phyloP scores from a whole-genome alignment of 2,797 vertebrate genomes.

The Eremophila alpestris region DNA sequence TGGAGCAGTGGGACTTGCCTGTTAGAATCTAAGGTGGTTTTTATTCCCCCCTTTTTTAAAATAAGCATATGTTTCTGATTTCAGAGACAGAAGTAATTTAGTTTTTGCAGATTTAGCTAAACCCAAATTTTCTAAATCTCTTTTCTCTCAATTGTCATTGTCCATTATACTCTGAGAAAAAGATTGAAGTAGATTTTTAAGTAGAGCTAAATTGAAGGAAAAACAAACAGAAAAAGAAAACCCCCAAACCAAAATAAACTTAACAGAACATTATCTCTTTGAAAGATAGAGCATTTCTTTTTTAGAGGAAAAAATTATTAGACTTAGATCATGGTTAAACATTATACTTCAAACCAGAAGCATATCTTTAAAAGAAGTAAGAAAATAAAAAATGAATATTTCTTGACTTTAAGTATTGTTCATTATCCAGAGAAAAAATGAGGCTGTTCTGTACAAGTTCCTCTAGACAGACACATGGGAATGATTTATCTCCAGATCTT shows the following conservation, averaged over 20 bases:
- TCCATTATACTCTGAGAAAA: neutral
- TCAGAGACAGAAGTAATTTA: neutral
- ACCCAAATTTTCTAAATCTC: neutral
- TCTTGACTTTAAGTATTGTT: neutral
- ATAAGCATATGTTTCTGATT: neutral
- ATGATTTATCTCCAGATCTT: neutral
- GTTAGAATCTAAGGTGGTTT: neutral
- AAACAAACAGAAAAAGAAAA: neutral
- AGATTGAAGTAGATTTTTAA: neutral
- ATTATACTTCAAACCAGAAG: neutral
- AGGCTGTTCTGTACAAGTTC: neutral
- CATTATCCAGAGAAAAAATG: neutral
- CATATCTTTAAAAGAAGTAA: neutral
- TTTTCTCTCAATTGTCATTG: neutral
- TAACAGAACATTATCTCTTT: neutral
- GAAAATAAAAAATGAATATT: neutral
- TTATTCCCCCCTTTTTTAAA: too few species aligned
- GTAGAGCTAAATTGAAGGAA: neutral
- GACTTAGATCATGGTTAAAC: neutral
- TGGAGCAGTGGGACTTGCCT: neutral
- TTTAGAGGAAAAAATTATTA: neutral
- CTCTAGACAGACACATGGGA: neutral
- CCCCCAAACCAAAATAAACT: rapidly evolving
- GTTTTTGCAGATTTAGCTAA: neutral
- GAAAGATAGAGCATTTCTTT: neutral